phyloP scores from a whole-genome alignment of 2,888 invertebrate genomes.

The Catonia carolina region DNA sequence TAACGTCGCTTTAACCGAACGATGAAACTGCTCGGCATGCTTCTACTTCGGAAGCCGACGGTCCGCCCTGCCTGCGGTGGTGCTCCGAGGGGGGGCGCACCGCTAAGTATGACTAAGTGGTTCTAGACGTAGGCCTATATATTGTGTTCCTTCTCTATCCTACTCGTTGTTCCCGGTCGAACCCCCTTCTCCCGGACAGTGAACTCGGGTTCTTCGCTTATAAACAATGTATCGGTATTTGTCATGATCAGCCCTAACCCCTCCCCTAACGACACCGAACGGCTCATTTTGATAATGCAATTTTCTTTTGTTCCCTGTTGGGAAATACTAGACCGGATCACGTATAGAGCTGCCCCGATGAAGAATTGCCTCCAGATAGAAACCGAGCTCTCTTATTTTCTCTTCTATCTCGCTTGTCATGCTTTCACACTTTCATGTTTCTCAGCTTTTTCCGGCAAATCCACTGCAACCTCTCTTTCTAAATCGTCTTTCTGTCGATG shows the following conservation, averaged over 20 bases:
- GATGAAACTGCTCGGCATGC: too few relatives aligned
- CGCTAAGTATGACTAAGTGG: slow-evolving; percentile 28
- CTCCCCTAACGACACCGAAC: slow-evolving; percentile 21
- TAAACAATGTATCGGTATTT: slow-evolving; percentile 31
- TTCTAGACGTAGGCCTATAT: background rate
- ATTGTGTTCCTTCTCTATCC: too few relatives aligned
- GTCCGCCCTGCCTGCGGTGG: background rate
- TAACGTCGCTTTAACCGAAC: too few relatives aligned
- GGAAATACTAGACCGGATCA: slow-evolving; percentile 9
- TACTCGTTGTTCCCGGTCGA: too few relatives aligned
- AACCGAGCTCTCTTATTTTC: background rate
- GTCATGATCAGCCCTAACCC: slow-evolving; percentile 28
- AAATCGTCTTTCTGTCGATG: too few relatives aligned
- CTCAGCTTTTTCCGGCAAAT: too few relatives aligned
- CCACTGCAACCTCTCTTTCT: too few relatives aligned
- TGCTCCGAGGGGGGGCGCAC: too few relatives aligned
- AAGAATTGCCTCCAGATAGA: slow-evolving; percentile 12
- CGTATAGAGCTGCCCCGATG: slow-evolving; percentile 8
- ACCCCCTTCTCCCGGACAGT: background rate
- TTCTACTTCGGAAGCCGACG: too few relatives aligned
- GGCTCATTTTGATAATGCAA: slow-evolving; percentile 25
- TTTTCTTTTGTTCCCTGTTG: slow-evolving; percentile 16
- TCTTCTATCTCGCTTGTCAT: too few relatives aligned
- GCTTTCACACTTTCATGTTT: too few relatives aligned
- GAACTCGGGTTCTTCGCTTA: slow-evolving; percentile 18